phyloP scores from a whole-genome alignment of 1,140 invertebrate species.

The Drosophila nikananu region DNA sequence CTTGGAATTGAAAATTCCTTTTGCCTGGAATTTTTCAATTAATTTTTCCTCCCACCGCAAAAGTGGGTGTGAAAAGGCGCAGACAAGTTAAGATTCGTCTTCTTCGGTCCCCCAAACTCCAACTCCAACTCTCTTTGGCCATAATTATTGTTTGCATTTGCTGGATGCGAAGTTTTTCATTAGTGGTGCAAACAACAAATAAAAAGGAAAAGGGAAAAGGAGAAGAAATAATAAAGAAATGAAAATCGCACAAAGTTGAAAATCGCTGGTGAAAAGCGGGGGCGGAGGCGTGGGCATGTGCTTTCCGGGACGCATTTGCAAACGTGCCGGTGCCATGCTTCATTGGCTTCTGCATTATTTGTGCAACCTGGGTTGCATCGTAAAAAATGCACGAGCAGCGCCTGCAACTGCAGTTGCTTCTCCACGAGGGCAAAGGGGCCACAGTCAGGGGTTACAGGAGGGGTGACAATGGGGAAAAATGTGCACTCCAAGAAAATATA shows the following conservation, averaged over 20 bases:
- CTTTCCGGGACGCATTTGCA: slow-evolving; percentile 49
- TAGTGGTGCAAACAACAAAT: slow-evolving; percentile 44
- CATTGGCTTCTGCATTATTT: slow-evolving; percentile 83
- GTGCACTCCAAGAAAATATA: not conserved
- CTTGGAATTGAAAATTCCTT: slow-evolving; percentile 15
- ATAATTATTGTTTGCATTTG: slow-evolving; percentile 58
- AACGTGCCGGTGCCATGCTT: slow-evolving; percentile 72
- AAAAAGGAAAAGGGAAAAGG: slow-evolving; percentile 8
- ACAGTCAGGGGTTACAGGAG: slow-evolving; percentile 1
- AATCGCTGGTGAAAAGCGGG: slow-evolving; percentile 47
- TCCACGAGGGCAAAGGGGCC: slow-evolving; percentile 15
- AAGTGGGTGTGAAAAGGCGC: not conserved
- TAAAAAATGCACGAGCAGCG: slow-evolving; percentile 74
- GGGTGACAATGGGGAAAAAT: slow-evolving; percentile 5
- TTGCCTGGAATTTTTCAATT: slow-evolving; percentile 49
- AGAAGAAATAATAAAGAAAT: slow-evolving; percentile 57
- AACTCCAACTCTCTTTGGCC: not conserved
- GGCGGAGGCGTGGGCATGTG: slow-evolving; percentile 5
- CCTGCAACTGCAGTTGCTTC: slow-evolving; percentile 56
- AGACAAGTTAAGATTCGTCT: slow-evolving; percentile 35
- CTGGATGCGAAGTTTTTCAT: slow-evolving; percentile 57
- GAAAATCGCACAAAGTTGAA: slow-evolving; percentile 70
- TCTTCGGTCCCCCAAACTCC: slow-evolving; percentile 12
- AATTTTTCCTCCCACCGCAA: slow-evolving; percentile 28
- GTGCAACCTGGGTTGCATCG: slow-evolving; percentile 79